Conservation (phyloP, 2,797 vertebrate genomes). For the Menidia menidia region DNA sequence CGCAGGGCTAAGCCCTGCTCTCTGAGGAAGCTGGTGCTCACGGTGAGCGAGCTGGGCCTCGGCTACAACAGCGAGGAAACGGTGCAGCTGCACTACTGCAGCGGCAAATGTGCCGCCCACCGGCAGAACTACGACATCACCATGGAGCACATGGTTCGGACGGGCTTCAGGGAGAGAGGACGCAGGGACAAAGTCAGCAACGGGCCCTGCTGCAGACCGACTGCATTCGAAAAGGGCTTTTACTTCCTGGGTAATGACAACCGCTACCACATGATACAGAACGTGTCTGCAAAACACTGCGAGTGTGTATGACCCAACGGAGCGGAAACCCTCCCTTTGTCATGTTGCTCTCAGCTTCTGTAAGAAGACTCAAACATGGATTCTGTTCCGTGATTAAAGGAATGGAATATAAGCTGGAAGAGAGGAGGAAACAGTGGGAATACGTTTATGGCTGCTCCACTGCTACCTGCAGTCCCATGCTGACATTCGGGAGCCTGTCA, state of each 20-base stretch:
- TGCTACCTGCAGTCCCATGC: conserved; percentile 30
- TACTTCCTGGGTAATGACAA: conserved; percentile 90
- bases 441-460: conserved; percentile 27
- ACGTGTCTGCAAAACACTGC: conserved; percentile 93
- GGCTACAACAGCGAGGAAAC: conserved; percentile 94
- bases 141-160: conserved; percentile 87
- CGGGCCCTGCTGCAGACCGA: conserved; percentile 92
- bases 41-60: conserved; percentile 92
- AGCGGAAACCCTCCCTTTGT: conserved; percentile 24
- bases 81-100: conserved; percentile 93
- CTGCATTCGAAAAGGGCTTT: conserved; percentile 89
- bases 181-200: conserved; percentile 87
- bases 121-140: conserved; percentile 92
- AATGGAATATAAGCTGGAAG: conserved; percentile 51
- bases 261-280: conserved; percentile 90
- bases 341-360: conserved; percentile 62
- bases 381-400: conserved; percentile 42
- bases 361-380: conserved; percentile 36
- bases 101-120: conserved; percentile 87
- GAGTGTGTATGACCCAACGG: conserved; percentile 89
- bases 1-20: conserved; percentile 86
- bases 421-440: conserved; percentile 35
- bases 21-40: conserved; percentile 89
- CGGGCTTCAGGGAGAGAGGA: conserved; percentile 69
- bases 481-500: conserved; percentile 21